phyloP scores from a whole-genome alignment of 2,797 vertebrate species.

The Galaxias olidus region DNA sequence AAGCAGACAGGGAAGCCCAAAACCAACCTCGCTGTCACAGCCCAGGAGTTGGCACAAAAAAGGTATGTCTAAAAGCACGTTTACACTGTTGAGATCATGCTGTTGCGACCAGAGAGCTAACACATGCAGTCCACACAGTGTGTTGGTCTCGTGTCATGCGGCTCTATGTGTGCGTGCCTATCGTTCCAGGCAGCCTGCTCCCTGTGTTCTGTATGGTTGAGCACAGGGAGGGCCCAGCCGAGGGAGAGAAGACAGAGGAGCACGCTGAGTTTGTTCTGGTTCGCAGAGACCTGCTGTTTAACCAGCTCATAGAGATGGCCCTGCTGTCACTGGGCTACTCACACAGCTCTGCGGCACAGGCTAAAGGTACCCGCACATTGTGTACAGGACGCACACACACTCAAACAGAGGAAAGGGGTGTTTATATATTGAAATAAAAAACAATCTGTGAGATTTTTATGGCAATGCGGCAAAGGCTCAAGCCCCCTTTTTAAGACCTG shows the following conservation, averaged over 20 bases:
- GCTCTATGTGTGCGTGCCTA: neutral
- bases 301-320: slow-evolving; percentile 96
- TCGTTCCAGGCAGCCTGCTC: slow-evolving; percentile 86
- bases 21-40: slow-evolving; percentile 79
- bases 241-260: slow-evolving; percentile 86
- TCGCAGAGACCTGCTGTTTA: slow-evolving; percentile 94
- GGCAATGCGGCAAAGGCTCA: too few relatives aligned
- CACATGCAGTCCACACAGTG: too few relatives aligned
- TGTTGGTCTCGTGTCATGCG: neutral
- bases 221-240: slow-evolving; percentile 86
- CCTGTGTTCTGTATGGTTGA: slow-evolving; percentile 97
- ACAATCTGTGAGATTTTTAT: too few relatives aligned
- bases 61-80: slow-evolving; percentile 73
- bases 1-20: slow-evolving; percentile 87
- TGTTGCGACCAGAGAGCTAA: too few relatives aligned
- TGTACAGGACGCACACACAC: neutral
- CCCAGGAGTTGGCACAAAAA: slow-evolving; percentile 87
- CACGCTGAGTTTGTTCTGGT: slow-evolving; percentile 95
- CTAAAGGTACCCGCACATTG: slow-evolving; percentile 80
- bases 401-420: too few relatives aligned
- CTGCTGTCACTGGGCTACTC: slow-evolving; percentile 94
- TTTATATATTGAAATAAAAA: too few relatives aligned
- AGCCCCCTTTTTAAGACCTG: too few relatives aligned
- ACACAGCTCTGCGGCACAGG: slow-evolving; percentile 94
- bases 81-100: too few relatives aligned